Base-by-base conservation (phyloP, 2,797 vertebrate species). In the Pipistrellus nathusii region DNA sequence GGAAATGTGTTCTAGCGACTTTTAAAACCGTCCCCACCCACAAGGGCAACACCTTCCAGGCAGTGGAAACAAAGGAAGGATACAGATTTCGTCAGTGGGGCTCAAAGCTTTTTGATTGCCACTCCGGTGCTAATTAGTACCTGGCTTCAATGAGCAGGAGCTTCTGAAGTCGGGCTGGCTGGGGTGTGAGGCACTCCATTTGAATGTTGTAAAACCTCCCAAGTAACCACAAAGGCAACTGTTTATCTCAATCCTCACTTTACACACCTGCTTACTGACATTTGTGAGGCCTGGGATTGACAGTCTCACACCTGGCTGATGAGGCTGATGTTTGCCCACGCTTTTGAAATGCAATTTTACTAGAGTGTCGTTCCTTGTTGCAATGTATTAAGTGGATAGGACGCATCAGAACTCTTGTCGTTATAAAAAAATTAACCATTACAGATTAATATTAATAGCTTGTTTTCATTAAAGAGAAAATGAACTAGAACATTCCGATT, bases 281-380 rank as follows among this genome's bases (percentile, higher is more conserved):
- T 77, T 94, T 95, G 84, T 66, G 93, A 96, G 88, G 88, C 71
- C 84, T 62, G 84, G 94, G 95, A 95, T 95, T 96, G 95, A 97
- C 91, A 81, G n/a, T 27, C 86, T 95, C 38, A 76, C 97, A 96
- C 96, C 96, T 96, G 95, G 95, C 95, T 97, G 94, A 96, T 96
- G 77, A 91, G 77, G 73, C 46, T 75, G 94, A 18, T 6, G 87
- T 97, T 93, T 90, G 94, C 78, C 89, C 82, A 44, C 64, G 71
- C 53, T 91, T 95, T 95, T 75, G 57, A 96, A 86, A 95, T 38
- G 82, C 35, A 48, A 38, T 91, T 91, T 94, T 71, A 83, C 90
- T 14, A 44, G 85, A 14, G 23, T 13, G 68, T 62, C 4, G 41
- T 51, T 89, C 75, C 35, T 14, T 21, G 72, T 27, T 14, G 27